Base-by-base conservation (phyloP, 1,140 invertebrate genomes). In the Drosophila fuyamai region DNA sequence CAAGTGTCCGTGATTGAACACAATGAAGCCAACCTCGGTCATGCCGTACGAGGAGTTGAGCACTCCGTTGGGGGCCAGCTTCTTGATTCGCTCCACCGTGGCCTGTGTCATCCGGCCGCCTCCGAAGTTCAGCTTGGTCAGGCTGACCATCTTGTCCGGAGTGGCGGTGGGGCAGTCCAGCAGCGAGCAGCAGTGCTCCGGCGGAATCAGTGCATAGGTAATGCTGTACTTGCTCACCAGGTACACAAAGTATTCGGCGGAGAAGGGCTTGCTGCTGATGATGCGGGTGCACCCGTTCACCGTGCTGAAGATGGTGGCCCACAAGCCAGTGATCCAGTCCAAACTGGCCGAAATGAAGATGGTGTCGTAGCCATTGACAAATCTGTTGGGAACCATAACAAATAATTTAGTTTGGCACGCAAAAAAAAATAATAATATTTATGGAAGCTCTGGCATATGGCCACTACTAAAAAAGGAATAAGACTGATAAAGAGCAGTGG, bases 251-350 rank as follows among this genome's bases (percentile, higher is more conserved):
- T 86, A 72, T 5, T 77, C 79, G 0, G 85, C 46, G 2, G 48
- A 38, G 36, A 66, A 90, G 10, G 81, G 70, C 43, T 79, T 73
- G 50, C 63, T 75, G 14, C 79, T 70, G 48, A 90, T 90, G 29
- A 90, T 77, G 7, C 86, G 65, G 1, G 61, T 80, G 14, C 72
- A 63, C 6, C 78, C 72, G 29, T 56, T 62, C 1, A 60, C 57
- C 0, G 71, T 62, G 23, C 73, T 80, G 16, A 68, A 55, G 7
- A 90, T 48, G 7, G 65, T 61, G 32, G 65, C 65, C 36, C 71
- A 48, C 36, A 90, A 29, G 0, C 86, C 86, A 1, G 79, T 80
- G 29, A 77, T 53, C 86, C 86, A 90, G 43, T 90, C 88, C 35
- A 90, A 36, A 4, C 80, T 61, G 16, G 76, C 66, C 6, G 74